Conservation (phyloP, 2,113 vertebrate genomes). For the Circaetus cinerascens region DNA sequence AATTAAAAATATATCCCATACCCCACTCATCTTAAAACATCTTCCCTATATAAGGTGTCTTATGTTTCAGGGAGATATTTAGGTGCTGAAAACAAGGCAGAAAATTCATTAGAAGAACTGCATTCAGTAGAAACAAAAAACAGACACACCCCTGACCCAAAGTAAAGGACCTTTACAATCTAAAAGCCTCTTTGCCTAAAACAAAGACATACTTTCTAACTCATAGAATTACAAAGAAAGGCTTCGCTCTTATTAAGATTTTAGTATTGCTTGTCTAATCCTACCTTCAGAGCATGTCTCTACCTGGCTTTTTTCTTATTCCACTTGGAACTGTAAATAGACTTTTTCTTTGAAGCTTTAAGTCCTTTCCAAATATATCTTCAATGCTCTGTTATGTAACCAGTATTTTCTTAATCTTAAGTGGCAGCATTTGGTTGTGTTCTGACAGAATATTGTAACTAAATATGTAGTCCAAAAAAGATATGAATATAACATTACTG, state of each 20-base stretch:
- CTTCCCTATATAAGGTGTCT: neutral
- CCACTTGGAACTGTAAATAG: constrained; percentile 11
- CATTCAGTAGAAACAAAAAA: neutral
- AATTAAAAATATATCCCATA: neutral
- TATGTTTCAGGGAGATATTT: neutral
- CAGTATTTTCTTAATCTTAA: constrained; percentile 50
- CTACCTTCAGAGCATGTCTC: neutral
- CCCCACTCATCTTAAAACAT: neutral
- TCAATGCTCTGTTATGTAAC: constrained; percentile 50
- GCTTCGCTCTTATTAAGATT: neutral
- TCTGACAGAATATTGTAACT: constrained; percentile 24
- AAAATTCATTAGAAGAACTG: neutral
- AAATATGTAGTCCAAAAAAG: neutral
- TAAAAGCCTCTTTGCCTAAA: neutral
- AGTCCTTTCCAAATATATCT: constrained; percentile 64
- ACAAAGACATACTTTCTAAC: neutral
- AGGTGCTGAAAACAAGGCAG: neutral
- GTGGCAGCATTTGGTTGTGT: constrained; percentile 8
- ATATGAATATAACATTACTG: neutral
- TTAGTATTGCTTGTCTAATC: neutral
- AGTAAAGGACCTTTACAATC: neutral
- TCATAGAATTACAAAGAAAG: neutral
- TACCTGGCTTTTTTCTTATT: neutral
- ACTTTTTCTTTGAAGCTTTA: constrained; percentile 56
- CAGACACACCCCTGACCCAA: neutral